Evolutionary conservation across 2,888 invertebrate species (phyloP).

Genomic region (Cataglyphis altisquamis): DNA sequence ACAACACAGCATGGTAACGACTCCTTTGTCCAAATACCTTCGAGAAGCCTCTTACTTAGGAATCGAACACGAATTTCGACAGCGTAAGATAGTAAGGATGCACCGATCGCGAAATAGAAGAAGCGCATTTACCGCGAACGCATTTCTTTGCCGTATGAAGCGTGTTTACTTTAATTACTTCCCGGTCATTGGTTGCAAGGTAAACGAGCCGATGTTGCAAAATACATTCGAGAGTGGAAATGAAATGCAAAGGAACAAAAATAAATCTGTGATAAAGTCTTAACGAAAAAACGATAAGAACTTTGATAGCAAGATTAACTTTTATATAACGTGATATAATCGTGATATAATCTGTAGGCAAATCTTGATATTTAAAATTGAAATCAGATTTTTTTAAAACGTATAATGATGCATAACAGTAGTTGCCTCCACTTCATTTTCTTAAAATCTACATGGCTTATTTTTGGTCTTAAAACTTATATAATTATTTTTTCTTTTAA

Average conservation of each 20-base stretch:
- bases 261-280: conserved; percentile 50
- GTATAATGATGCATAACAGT: background rate
- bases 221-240: conserved; percentile 56
- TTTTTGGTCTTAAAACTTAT: background rate
- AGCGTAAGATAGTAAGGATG: conserved; percentile 8
- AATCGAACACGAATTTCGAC: conserved; percentile 45
- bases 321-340: background rate
- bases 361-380: conserved; percentile 20
- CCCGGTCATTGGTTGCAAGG: conserved; percentile 55
- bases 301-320: conserved; percentile 5
- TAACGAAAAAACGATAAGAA: conserved; percentile 9
- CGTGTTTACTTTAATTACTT: conserved; percentile 72
- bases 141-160: conserved; percentile 53
- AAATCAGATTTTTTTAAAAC: conserved; percentile 21
- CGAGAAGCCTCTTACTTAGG: conserved; percentile 54
- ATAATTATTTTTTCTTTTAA: background rate
- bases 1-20: conserved; percentile 41
- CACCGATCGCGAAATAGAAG: conserved; percentile 53
- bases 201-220: conserved; percentile 64
- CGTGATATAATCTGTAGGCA: conserved; percentile 16
- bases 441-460: background rate
- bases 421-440: background rate
- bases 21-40: conserved; percentile 53
- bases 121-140: conserved; percentile 47
- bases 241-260: conserved; percentile 33